These are phyloP conservation scores for Gymnocephalus cernua DNA, from an alignment of 2,113 vertebrate species.

Conservation along the genomic window DNA sequence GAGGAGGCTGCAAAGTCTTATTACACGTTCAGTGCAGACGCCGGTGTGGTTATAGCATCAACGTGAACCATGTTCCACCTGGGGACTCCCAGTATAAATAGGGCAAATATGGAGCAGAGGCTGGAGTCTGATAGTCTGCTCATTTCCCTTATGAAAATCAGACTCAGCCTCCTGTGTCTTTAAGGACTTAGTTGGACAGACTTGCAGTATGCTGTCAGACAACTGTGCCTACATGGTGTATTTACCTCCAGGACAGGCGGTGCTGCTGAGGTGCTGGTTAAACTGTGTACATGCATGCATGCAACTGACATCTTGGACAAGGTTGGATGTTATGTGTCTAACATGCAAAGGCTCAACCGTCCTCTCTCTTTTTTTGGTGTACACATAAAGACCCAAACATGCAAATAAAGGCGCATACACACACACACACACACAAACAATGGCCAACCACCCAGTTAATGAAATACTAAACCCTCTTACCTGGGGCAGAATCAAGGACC, in stretches of 20 bases:
- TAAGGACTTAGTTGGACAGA: slow-evolving; percentile 7
- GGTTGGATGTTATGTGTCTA: slow-evolving; percentile 48
- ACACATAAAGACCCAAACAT: too few relatives aligned
- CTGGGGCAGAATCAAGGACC: slow-evolving; percentile 76
- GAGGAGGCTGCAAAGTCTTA: neutral
- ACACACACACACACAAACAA: slow-evolving; percentile 48
- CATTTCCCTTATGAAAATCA: slow-evolving; percentile 12
- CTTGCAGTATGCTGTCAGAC: neutral
- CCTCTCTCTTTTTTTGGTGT: too few relatives aligned
- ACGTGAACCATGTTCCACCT: slow-evolving; percentile 12
- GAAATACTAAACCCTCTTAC: slow-evolving; percentile 76
- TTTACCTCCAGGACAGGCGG: slow-evolving; percentile 32
- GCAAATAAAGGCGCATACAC: too few relatives aligned
- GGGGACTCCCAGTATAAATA: slow-evolving; percentile 12
- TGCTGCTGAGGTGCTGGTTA: slow-evolving; percentile 11
- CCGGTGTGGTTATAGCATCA: neutral
- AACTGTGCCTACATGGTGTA: slow-evolving; percentile 7
- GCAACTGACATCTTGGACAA: slow-evolving; percentile 34
- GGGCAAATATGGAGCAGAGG: slow-evolving; percentile 26
- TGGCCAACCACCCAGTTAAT: slow-evolving; percentile 53
- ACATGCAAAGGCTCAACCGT: slow-evolving; percentile 29
- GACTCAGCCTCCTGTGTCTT: slow-evolving; percentile 12
- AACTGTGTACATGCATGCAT: slow-evolving; percentile 46
- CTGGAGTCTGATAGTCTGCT: neutral
- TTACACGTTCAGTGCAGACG: slow-evolving; percentile 8